Conservation (phyloP, 2,888 invertebrate genomes). For the Cryptus armator region DNA sequence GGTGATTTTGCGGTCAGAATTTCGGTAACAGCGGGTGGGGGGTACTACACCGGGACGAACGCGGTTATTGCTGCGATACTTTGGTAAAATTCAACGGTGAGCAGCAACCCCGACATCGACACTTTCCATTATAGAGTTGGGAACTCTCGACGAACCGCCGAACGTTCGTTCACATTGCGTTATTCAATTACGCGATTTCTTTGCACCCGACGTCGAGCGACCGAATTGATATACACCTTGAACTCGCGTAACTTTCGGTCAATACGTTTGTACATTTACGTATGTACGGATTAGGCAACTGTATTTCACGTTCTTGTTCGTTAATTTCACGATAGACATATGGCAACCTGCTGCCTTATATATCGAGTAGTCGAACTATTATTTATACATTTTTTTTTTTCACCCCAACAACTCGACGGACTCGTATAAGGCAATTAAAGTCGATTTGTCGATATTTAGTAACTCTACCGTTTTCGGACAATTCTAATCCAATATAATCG, state of each 20-base stretch:
- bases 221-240: too few species aligned
- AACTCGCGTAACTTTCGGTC: too few species aligned
- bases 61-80: constrained; percentile 5
- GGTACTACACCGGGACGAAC: neutral
- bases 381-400: constrained; percentile 13
- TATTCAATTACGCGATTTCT: constrained; percentile 49
- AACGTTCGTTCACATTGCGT: constrained; percentile 10
- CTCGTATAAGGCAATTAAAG: too few species aligned
- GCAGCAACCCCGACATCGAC: neutral
- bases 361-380: constrained; percentile 1
- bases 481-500: too few species aligned
- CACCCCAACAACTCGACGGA: neutral
- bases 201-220: too few species aligned
- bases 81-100: neutral
- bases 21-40: constrained; percentile 30
- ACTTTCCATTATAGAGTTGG: constrained; percentile 35
- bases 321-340: too few species aligned
- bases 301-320: neutral
- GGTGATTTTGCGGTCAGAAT: constrained; percentile 29
- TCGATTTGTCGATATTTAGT: too few species aligned
- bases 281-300: neutral
- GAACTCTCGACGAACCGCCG: neutral
- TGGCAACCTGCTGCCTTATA: neutral
- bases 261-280: too few species aligned
- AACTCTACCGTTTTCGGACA: too few species aligned